Evolutionary conservation across 2,113 vertebrate species (phyloP).

Genomic region (Bufo bufo): DNA sequence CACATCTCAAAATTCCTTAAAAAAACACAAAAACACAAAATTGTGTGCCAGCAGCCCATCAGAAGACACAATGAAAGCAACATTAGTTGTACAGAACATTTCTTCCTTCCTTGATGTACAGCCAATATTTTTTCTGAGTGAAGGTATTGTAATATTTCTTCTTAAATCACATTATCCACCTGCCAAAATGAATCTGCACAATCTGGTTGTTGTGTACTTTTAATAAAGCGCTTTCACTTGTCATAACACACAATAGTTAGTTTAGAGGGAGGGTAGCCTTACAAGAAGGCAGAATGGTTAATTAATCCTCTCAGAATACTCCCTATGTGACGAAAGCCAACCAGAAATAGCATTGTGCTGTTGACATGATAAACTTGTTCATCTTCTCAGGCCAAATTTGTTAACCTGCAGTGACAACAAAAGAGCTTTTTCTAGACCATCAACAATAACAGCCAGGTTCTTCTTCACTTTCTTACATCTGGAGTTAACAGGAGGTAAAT

Average conservation of each 20-base stretch:
- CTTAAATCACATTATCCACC: neutral
- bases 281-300: neutral
- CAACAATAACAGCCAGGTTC: neutral
- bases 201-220: neutral
- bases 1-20: no score
- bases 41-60: no score
- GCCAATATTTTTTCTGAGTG: neutral
- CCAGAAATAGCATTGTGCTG: conserved; percentile 3
- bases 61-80: neutral
- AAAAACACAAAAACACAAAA: no score
- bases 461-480: neutral
- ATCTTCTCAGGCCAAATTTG: neutral
- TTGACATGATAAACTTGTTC: conserved; percentile 2
- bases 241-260: neutral
- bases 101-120: conserved; percentile 1
- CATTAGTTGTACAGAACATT: neutral
- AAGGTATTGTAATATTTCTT: conserved; percentile 15
- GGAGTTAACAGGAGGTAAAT: neutral
- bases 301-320: conserved; percentile 16
- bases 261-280: neutral
- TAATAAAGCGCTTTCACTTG: neutral
- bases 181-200: neutral
- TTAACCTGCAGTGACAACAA: neutral
- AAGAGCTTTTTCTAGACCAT: neutral
- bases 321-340: conserved; percentile 22